A percentile compares a stretch with the other conserved stretches of the same genome.
Conservation (phyloP, 2,797 vertebrate genomes). For the Diplodus sargus region DNA sequence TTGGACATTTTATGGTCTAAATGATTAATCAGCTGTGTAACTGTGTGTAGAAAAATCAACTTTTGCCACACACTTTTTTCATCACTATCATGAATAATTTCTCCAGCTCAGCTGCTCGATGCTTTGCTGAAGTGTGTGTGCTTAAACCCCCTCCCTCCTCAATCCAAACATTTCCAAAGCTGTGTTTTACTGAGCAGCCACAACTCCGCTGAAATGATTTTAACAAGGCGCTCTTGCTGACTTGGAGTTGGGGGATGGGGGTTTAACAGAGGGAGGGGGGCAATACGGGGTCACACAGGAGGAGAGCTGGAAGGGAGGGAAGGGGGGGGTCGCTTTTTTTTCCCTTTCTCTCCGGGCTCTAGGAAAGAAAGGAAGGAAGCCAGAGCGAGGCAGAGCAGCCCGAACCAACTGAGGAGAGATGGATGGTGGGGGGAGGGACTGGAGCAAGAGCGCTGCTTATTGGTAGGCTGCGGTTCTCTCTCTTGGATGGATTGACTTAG, state of each 20-base stretch:
- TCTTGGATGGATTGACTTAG: slow-evolving; percentile 86
- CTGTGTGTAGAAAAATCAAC: too few relatives aligned
- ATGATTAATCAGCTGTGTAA: too few relatives aligned
- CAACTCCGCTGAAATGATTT: slow-evolving; percentile 79
- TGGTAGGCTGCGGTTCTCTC: slow-evolving; percentile 80
- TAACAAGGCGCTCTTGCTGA: slow-evolving; percentile 79
- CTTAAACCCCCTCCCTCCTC: slow-evolving; percentile 1
- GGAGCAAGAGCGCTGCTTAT: slow-evolving; percentile 76
- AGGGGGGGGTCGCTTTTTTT: slow-evolving; percentile 72
- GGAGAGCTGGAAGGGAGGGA: slow-evolving; percentile 61
- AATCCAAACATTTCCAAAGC: slow-evolving; percentile 62
- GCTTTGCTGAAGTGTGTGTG: background rate
- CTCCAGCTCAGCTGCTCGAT: background rate
- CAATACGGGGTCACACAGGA: slow-evolving; percentile 81
- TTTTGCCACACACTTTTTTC: too few relatives aligned
- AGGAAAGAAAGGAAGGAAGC: slow-evolving; percentile 80
- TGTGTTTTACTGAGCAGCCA: slow-evolving; percentile 67
- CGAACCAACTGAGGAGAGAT: slow-evolving; percentile 70
- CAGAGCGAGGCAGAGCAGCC: slow-evolving; percentile 46
- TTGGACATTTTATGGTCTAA: too few relatives aligned
- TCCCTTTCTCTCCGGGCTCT: slow-evolving; percentile 64
- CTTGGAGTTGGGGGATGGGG: slow-evolving; percentile 79
- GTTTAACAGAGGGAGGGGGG: slow-evolving; percentile 57
- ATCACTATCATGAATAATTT: too few relatives aligned
- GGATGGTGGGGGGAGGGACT: slow-evolving; percentile 82